Conservation (phyloP, 2,797 vertebrate genomes). For the Carduelis carduelis region DNA sequence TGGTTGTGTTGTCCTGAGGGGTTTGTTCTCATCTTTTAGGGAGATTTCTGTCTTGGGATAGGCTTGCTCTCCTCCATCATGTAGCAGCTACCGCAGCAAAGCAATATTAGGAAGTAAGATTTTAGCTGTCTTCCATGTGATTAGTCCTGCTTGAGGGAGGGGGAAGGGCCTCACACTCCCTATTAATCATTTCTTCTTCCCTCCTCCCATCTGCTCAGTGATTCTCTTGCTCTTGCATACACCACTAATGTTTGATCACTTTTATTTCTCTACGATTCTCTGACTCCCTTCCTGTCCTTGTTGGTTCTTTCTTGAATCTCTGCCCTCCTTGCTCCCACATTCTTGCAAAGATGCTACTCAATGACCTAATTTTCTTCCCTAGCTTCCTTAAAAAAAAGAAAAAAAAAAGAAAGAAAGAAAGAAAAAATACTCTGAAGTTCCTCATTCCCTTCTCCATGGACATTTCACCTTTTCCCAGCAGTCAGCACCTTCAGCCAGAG, state of each 20-base stretch:
- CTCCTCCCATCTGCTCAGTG: conserved; percentile 57
- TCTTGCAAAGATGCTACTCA: neutral
- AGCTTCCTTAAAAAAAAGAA: neutral
- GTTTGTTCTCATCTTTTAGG: neutral
- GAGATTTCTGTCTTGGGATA: neutral
- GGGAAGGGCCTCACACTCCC: conserved; percentile 52
- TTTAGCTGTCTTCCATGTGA: conserved; percentile 54
- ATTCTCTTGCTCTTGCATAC: neutral
- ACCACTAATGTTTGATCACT: conserved; percentile 1
- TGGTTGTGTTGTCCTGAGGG: fast-evolving
- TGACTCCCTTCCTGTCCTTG: neutral
- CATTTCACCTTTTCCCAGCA: neutral
- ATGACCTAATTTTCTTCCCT: neutral
- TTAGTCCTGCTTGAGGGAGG: conserved; percentile 42
- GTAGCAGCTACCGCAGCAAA: neutral
- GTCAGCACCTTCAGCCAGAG: neutral
- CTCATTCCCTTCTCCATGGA: neutral
- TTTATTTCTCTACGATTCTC: neutral
- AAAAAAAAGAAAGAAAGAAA: neutral
- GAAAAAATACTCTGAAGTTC: neutral
- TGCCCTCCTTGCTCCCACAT: neutral
- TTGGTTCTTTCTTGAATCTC: neutral
- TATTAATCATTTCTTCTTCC: conserved; percentile 60
- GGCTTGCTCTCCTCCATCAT: neutral
- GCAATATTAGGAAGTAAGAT: conserved; percentile 56